Evolutionary conservation across 2,888 invertebrate species (phyloP), one percentile per base, ranked within the genome.

Genomic region (Schizotus pectinicornis): DNA sequence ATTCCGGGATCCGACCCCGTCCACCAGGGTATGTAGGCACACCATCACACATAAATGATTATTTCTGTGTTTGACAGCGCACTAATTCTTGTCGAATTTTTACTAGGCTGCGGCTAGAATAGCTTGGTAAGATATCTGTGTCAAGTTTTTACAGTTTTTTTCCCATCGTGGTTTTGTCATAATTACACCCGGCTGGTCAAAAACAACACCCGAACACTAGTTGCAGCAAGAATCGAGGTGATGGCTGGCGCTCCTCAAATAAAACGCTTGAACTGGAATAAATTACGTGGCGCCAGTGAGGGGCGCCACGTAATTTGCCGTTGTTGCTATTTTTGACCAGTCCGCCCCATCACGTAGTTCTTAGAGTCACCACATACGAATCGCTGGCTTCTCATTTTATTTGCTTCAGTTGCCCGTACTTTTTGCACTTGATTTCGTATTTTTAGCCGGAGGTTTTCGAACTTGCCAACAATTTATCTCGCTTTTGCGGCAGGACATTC

Each of bases 61-160:
- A 38, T 38, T 7, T 47, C 22, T 31, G 22, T 22, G 41, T 56
- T 14, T 43, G 39, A 54, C 56, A 63, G 63, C 66, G 67, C 76
- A 77, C 75, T 76, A 77, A 75, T 70, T 68, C 70, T 67, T 72
- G 55, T 74, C 63, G 72, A 72, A 77, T 78, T 78, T 79, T 77
- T 73, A 74, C 69, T 77, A 80, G 80, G 73, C 79, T 72, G 79
- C 80, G 74, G 78, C 76, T 79, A 79, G 79, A 78, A 73, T 79
- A 75, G 80, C 77, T 79, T 80, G 80, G 80, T 80, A 80, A 79
- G 80, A 79, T 75, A 67, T 74, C 70, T 77, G 70, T 70, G 60
- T 69, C 70, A 66, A 56, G 63, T 66, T 62, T 62, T 62, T 58
- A 45, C 59, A 58, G 61, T 56, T 62, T 56, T 38, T 55, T 56